Evolutionary conservation across 2,797 vertebrate species (phyloP), one percentile per base, ranked within the genome.

Genomic region (Selene dorsalis): DNA sequence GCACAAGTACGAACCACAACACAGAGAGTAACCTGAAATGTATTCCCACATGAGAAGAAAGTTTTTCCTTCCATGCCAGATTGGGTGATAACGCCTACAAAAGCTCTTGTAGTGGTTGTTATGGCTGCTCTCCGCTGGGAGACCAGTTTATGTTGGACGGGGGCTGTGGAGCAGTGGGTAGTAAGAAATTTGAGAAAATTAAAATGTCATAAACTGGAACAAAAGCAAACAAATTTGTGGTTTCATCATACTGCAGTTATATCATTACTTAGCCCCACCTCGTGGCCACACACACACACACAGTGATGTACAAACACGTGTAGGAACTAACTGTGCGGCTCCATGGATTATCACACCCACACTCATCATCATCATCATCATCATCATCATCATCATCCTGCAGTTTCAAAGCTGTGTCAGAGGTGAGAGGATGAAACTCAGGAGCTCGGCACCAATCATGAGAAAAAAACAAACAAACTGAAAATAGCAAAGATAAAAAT

Each of bases 211-310:
- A 63, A 69, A 58, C 35, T 39, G 0, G n/a, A 6, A 3, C 38
- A 10, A 20, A 41, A 8, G 24, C 4, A 39, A n/a, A 0, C 5
- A 9, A 10, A 14, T 43, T 47, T n/a, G 5, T 41, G 12, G 28
- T 20, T 69, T 45, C 1, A 22, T 53, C 24, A 41, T 7, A 12
- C 8, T 48, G 24, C 2, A 58, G 22, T 28, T 20, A 12, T 0
- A 17, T 28, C 13, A 39, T 61, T 61, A 32, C 64, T 68, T 67
- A 75, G 38, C 75, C 75, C 75, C 77, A 75, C 72, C 77, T 81
- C 62, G 81, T 84, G 84, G 79, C 53, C 57, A 65, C 35, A 65
- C 18, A 9, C 38, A 43, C 32, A 35, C 32, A 35, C 32, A 35
- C 18, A 20, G 2, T 17, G 41, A 39, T 16, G 4, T 8, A 35